phyloP scores from a whole-genome alignment of 2,888 invertebrate species.

The Eulithis testata region DNA sequence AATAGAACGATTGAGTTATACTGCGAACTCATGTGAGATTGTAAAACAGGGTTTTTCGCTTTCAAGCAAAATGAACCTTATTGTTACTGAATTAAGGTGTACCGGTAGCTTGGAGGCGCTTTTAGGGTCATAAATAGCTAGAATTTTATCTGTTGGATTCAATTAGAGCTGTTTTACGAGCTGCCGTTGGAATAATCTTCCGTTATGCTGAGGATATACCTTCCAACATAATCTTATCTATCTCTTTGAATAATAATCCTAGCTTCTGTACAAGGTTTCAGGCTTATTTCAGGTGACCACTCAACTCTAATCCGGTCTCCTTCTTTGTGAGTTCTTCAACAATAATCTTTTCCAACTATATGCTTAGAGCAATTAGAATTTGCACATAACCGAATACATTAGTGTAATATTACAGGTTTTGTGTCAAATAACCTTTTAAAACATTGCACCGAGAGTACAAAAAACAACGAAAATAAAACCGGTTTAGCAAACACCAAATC shows the following conservation, averaged over 20 bases:
- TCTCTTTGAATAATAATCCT: neutral
- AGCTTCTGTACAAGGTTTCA: no score
- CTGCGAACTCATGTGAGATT: constrained; percentile 34
- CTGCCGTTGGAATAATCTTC: constrained; percentile 8
- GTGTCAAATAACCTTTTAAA: no score
- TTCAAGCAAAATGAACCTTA: constrained; percentile 4
- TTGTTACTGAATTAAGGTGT: neutral
- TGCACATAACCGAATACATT: neutral
- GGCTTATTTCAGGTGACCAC: no score
- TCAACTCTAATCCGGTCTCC: no score
- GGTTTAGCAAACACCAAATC: no score
- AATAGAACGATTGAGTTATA: constrained; percentile 44
- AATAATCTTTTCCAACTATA: no score
- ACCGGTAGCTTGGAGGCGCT: neutral
- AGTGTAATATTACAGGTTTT: no score
- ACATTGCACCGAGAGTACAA: no score
- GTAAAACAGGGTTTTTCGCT: constrained; percentile 27
- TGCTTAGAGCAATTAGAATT: no score
- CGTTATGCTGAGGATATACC: neutral
- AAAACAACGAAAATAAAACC: no score
- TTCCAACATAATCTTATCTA: neutral
- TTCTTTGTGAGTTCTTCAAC: no score
- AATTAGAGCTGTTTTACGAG: constrained; percentile 26
- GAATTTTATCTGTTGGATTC: constrained; percentile 20
- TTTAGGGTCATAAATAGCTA: constrained; percentile 12